Evolutionary conservation across 37 sponge, comb jelly and placozoan species (phyloP), one percentile per base, ranked within the genome.

Genomic region (Diacarnus erythraeanus): DNA sequence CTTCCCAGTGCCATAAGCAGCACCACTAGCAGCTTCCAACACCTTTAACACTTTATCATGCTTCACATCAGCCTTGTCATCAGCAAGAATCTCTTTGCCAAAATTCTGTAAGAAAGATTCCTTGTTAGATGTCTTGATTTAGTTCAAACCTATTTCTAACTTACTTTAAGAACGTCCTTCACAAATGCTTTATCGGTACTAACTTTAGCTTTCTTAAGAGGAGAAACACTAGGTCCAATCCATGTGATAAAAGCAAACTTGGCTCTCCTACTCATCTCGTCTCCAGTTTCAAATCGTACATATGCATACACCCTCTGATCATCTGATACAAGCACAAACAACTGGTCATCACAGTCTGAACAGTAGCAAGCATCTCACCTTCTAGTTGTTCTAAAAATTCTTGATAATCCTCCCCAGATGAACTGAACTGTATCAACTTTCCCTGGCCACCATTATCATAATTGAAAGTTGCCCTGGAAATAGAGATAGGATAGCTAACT

Each of bases 221-320:
- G 77, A 0, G 83, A 23, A 0, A 97, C 94, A 40, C 35, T 35
- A 1, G 84, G 83, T 8, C 97, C 97, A 41, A 93, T 93, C 97
- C 97, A 97, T 18, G 97, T 97, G 36, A 97, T 80, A 59, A 97
- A 87, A 1, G 94, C 97, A 79, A 97, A 97, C 83, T 97, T 97
- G 4, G 80, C 75, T 57, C 97, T 66, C n/a, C 86, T 69, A 72
- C 92, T 91, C 97, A 97, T 97, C 60, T 97, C 97, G 72, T 97
- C 97, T 15, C 97, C 97, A 43, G 94, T 93, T 74, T 86, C 89
- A 60, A 88, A 88, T 0, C 90, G 85, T 30, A 87, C 73, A 64
- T 91, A 95, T 10, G 64, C 81, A 61, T 84, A 95, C 1, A 64
- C 64, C 33, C 95, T 65, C 40, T 89, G 74, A 56, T 83, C 84